Base-by-base conservation (phyloP, 1,140 invertebrate species). In the Leptopilina clavipes region DNA sequence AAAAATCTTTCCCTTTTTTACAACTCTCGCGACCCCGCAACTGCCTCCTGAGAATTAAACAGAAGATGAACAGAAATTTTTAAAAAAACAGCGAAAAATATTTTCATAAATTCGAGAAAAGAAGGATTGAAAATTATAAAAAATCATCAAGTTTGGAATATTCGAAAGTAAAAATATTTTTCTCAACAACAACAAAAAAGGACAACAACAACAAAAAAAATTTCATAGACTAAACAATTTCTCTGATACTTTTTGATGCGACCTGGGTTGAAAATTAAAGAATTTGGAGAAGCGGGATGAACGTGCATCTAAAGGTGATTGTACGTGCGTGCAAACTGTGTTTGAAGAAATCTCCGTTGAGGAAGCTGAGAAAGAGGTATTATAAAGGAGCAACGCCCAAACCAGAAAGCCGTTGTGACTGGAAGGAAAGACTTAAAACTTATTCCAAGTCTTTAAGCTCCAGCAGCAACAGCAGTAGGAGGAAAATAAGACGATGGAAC, bases 341-440 rank as follows among this genome's bases (percentile, higher is more conserved):
- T 56, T 56, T 56, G 17, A 72, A 77, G 74, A 76, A 81, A 77
- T 72, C 56, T 17, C 72, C 31, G 76, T 74, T 45, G 45, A 74
- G 75, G 77, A 75, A 78, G 74, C 70, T 70, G 75, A n/a, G n/a
- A 44, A 70, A 76, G 78, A 73, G 72, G 37, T 40, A 40, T 77
- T 72, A 44, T n/a, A n/a, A n/a, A n/a, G n/a, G n/a, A 84, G 77
- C 76, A 82, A 82, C 81, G 80, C 80, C 81, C 81, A 81, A 81
- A 82, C 79, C 80, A 75, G 78, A 81, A 78, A 81, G 80, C 72
- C 80, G 76, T 74, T 76, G 70, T 73, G 70, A 75, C 70, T 65
- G 48, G 54, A 45, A 73, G 75, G 19, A 54, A 73, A 48, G 74
- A 25, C 43, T 40, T 73, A 40, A 73, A 31, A 74, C n/a, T 48